Evolutionary conservation across 2,797 vertebrate genomes (phyloP), one percentile per base, ranked within the genome.

Genomic region (Acrossocheilus wenchowensis): DNA sequence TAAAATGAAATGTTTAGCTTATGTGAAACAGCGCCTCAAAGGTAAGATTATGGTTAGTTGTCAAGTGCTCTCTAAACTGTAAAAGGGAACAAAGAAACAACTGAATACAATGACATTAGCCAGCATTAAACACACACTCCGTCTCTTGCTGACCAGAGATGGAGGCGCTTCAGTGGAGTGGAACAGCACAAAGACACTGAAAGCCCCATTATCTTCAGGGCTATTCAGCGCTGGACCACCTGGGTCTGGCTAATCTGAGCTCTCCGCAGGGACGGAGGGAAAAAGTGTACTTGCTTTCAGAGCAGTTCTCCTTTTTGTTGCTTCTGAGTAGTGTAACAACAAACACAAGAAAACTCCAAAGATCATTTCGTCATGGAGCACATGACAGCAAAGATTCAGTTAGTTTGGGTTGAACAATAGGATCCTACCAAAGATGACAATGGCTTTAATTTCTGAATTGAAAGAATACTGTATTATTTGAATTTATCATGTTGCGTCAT

Each of bases 211-310:
- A 64, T 88, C 75, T 87, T 87, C 82, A 21, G 60, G 39, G 21
- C 82, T 78, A 71, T 85, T 90, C 81, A 84, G 48, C 26, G 48
- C n/a, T 36, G 74, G 89, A 89, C 86, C 88, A 89, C 89, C 87
- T 87, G 89, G 84, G 88, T 84, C 84, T 75, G 11, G 48, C 77
- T 80, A 80, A 89, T 88, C 78, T 45, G 21, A 71, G 43, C 74
- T 78, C 82, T 36, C 86, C 10, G 39, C 45, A 15, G 83, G 73
- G 81, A 83, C n/a, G 21, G 81, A 45, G 54, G 72, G 72, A 79
- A 73, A 85, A 74, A 78, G 80, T 54, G 72, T 62, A 84, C 69
- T 81, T 83, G 12, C 50, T 82, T 89, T 90, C 75, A 85, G 62
- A 54, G 36, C 45, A 64, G 74, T 64, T 83, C 62, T 80, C 52